phyloP scores from a whole-genome alignment of 1,140 invertebrate species.

The Cotesia typhae region DNA sequence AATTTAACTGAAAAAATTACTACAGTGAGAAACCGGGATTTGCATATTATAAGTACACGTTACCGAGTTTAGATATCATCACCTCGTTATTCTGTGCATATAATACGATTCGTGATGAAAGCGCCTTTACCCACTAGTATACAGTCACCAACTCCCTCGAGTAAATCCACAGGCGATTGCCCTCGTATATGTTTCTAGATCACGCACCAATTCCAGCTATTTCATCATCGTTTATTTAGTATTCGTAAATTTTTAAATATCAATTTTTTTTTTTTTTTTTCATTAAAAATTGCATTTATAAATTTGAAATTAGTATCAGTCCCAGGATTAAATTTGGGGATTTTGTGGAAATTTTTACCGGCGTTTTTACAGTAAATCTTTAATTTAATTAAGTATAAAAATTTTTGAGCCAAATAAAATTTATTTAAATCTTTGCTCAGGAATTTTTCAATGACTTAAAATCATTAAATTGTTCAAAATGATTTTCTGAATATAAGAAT shows the following conservation, averaged over 20 bases:
- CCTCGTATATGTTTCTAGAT: constrained; percentile 18
- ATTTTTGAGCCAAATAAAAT: too few relatives aligned
- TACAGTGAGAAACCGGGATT: constrained; percentile 48
- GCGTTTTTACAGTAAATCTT: too few relatives aligned
- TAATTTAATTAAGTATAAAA: too few relatives aligned
- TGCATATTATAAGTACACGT: constrained; percentile 66
- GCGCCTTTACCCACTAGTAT: constrained; percentile 32
- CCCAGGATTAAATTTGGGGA: too few relatives aligned
- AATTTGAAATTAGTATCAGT: too few relatives aligned
- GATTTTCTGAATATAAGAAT: too few relatives aligned
- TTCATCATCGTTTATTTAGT: constrained; percentile 9
- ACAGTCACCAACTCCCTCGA: constrained; percentile 6
- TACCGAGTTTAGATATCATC: constrained; percentile 59
- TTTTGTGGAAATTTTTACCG: too few relatives aligned
- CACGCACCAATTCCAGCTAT: constrained; percentile 21
- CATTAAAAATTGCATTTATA: too few relatives aligned
- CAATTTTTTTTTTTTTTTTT: too few relatives aligned
- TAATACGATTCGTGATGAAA: constrained; percentile 50
- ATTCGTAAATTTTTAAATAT: neutral
- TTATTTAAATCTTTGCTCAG: too few relatives aligned
- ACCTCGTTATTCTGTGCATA: constrained; percentile 60
- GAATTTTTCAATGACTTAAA: too few relatives aligned
- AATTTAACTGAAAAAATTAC: neutral
- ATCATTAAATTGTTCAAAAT: too few relatives aligned
- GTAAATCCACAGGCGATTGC: constrained; percentile 10